Conservation (phyloP, 2,113 vertebrate species). For the Campylomormyrus tamandua region DNA sequence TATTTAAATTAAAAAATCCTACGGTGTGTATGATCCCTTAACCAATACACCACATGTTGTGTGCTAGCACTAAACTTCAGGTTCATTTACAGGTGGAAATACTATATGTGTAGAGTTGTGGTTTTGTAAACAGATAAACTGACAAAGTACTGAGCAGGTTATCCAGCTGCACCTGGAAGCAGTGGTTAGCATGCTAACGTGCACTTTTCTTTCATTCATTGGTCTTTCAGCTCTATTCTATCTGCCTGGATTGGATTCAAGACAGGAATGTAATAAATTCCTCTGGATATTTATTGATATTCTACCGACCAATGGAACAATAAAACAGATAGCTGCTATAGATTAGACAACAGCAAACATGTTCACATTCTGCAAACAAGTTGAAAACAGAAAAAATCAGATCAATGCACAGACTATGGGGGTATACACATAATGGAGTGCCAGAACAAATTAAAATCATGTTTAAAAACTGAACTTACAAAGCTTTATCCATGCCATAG, state of each 20-base stretch:
- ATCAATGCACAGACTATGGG: neutral
- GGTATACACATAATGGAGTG: neutral
- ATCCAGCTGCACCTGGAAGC: neutral
- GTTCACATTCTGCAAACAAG: neutral
- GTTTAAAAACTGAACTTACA: neutral
- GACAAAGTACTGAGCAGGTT: neutral
- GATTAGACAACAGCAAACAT: neutral
- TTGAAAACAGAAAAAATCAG: neutral
- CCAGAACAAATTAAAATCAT: neutral
- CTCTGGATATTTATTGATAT: neutral
- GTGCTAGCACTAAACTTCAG: neutral
- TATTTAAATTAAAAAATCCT: neutral
- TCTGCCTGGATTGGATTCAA: neutral
- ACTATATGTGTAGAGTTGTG: neutral
- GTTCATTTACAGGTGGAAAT: neutral
- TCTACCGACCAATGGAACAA: neutral
- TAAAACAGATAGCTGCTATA: neutral
- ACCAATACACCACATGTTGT: neutral
- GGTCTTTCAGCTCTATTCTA: neutral
- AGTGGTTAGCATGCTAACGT: neutral
- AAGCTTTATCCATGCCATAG: neutral
- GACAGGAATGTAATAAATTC: neutral
- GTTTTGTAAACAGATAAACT: neutral
- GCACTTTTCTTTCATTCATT: neutral
- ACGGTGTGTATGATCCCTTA: neutral